phyloP scores from a whole-genome alignment of 2,797 vertebrate genomes.

The Falco peregrinus region DNA sequence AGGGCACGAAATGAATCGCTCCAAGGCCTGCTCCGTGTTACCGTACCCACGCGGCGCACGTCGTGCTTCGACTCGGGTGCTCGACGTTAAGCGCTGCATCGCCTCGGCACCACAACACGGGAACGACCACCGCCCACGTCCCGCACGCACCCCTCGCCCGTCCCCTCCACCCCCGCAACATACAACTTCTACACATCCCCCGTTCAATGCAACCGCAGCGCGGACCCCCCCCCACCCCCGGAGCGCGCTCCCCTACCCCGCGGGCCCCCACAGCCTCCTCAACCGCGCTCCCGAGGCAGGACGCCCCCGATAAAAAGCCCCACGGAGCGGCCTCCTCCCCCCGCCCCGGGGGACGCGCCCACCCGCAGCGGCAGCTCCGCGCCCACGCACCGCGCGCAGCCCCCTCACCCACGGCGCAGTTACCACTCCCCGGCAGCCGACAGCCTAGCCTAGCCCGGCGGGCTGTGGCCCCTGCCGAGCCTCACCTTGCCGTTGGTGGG shows the following conservation, averaged over 20 bases:
- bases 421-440: not conserved
- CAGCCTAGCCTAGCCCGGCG: not conserved
- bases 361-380: not conserved
- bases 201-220: no score
- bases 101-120: no score
- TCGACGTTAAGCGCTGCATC: fast-evolving
- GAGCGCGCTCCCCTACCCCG: no score
- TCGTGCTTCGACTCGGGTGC: no score
- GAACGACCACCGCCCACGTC: not conserved
- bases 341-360: not conserved
- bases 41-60: fast-evolving
- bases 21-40: no score
- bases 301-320: no score
- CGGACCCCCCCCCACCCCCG: not conserved
- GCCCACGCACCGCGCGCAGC: no score
- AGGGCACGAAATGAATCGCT: fast-evolving
- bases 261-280: not conserved
- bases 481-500: slow-evolving; percentile 95
- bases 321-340: not conserved
- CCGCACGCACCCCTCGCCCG: no score
- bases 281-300: not conserved
- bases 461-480: not conserved
- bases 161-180: fast-evolving
- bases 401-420: not conserved
- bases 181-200: fast-evolving